These are phyloP conservation scores for Diplodus puntazzo DNA, from an alignment of 2,797 vertebrate species.

Conservation along the genomic window DNA sequence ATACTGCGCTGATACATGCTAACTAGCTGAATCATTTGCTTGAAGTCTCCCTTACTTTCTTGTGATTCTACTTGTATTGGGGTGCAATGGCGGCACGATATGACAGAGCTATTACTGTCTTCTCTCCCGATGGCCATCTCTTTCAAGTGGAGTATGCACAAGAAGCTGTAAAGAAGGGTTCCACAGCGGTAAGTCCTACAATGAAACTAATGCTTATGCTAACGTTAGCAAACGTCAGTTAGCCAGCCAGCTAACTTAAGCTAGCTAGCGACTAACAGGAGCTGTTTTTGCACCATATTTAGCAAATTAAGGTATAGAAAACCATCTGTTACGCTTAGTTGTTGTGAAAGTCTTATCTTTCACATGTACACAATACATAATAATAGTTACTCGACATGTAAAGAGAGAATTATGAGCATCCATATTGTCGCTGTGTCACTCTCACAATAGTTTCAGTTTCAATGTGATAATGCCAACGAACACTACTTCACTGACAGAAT, in stretches of 20 bases:
- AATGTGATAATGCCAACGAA: not conserved
- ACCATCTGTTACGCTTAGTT: not conserved
- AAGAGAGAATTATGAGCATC: slow-evolving; percentile 24
- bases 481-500: not conserved
- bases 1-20: slow-evolving; percentile 43
- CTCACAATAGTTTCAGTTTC: slow-evolving; percentile 71
- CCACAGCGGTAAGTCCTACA: slow-evolving; percentile 87
- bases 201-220: slow-evolving; percentile 57
- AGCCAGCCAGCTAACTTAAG: slow-evolving; percentile 44
- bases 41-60: slow-evolving; percentile 24
- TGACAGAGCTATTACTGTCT: slow-evolving; percentile 92
- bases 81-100: slow-evolving; percentile 89
- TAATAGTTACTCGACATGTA: fast-evolving
- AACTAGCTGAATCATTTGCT: slow-evolving; percentile 81
- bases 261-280: slow-evolving; percentile 45
- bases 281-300: not conserved
- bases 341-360: not conserved
- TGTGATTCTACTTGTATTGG: slow-evolving; percentile 40
- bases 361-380: too few species aligned
- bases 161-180: slow-evolving; percentile 93
- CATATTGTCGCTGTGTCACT: slow-evolving; percentile 83
- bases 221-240: slow-evolving; percentile 55
- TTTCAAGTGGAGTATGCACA: slow-evolving; percentile 95
- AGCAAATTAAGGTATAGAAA: too few species aligned
- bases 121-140: slow-evolving; percentile 92